phyloP scores from a whole-genome alignment of 2,888 invertebrate genomes.

The Stenodera caucasica region DNA sequence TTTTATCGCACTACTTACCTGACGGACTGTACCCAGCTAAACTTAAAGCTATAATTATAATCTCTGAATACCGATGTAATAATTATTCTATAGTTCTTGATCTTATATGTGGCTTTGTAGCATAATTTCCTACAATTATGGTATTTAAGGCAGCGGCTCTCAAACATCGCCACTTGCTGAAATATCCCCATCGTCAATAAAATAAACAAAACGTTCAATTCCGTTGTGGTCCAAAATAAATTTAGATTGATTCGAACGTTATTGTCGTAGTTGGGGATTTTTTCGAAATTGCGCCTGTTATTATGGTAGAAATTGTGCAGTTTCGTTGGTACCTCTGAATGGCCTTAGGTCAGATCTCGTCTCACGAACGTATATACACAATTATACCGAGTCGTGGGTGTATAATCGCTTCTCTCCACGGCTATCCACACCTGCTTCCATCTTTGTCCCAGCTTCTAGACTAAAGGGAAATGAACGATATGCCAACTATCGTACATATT shows the following conservation, averaged over 20 bases:
- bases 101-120: constrained; percentile 48
- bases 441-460: constrained; percentile 36
- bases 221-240: too few species aligned
- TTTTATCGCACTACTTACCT: constrained; percentile 43
- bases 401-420: constrained; percentile 53
- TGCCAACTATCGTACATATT: constrained; percentile 27
- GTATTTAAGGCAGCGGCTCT: constrained; percentile 44
- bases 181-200: too few species aligned
- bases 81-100: constrained; percentile 53
- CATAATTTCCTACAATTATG: constrained; percentile 54
- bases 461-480: constrained; percentile 28
- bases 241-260: too few species aligned
- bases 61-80: constrained; percentile 53
- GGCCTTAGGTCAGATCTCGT: constrained; percentile 53
- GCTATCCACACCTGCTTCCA: constrained; percentile 38
- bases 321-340: constrained; percentile 50
- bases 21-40: constrained; percentile 46
- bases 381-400: constrained; percentile 56
- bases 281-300: too few species aligned
- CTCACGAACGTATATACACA: constrained; percentile 53
- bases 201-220: not conserved
- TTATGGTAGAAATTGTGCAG: constrained; percentile 31
- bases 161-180: constrained; percentile 32
- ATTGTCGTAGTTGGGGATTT: too few species aligned
- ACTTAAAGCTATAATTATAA: constrained; percentile 53